Percentiles rank a stretch among this genome's conserved stretches.
Evolutionary conservation across 2,113 vertebrate species (phyloP).

Genomic region (Laticauda laticaudata): DNA sequence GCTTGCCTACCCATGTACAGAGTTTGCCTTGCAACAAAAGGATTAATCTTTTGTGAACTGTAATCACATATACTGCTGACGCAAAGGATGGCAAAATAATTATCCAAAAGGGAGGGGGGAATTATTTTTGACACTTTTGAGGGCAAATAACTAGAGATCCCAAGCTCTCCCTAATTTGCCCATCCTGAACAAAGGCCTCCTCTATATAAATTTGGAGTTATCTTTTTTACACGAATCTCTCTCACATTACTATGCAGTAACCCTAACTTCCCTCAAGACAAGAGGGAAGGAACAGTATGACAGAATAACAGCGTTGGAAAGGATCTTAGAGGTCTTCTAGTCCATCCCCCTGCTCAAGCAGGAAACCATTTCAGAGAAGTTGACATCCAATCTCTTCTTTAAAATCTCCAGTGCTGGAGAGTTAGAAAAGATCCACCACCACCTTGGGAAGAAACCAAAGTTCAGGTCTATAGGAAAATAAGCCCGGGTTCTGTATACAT

Average conservation of each 20-base stretch:
- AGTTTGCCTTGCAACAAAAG: no score
- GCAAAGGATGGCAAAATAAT: neutral
- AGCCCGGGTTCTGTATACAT: no score
- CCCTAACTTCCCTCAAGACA: neutral
- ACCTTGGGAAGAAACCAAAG: neutral
- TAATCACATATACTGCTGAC: neutral
- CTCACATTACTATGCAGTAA: neutral
- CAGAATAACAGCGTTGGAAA: no score
- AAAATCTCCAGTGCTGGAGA: no score
- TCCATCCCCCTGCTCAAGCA: no score
- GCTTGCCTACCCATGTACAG: neutral
- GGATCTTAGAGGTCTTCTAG: no score
- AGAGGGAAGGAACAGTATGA: no score
- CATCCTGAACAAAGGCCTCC: neutral
- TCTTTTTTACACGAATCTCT: neutral
- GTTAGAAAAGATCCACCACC: no score
- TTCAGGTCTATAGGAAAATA: neutral
- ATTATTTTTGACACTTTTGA: neutral
- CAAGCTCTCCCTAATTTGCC: neutral
- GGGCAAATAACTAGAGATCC: no score
- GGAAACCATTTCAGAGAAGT: no score
- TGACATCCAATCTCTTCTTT: no score
- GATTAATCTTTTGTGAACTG: neutral
- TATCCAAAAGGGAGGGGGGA: neutral
- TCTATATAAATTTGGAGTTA: no score